A percentile compares a stretch with the other conserved stretches of the same genome.
Conservation (phyloP, 2,888 invertebrate genomes). For the Drosophila multiciliata region DNA sequence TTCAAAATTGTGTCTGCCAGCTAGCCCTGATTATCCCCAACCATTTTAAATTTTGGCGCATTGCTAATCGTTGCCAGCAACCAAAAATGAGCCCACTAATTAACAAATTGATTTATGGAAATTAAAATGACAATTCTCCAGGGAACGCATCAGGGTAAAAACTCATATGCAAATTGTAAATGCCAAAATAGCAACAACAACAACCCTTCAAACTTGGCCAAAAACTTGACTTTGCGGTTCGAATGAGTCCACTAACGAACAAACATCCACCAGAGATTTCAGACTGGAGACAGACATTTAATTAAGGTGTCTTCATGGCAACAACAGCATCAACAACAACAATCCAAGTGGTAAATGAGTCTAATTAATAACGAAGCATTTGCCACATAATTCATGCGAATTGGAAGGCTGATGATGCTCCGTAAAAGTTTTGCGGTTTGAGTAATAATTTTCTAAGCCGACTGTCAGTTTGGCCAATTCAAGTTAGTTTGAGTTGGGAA, state of each 20-base stretch:
- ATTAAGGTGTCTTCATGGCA: conserved; percentile 83
- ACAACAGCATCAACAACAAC: conserved; percentile 56
- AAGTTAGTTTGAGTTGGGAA: conserved; percentile 20
- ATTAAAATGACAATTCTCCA: conserved; percentile 77
- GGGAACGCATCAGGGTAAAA: conserved; percentile 50
- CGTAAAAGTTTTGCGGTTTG: conserved; percentile 33
- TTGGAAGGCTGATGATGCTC: conserved; percentile 39
- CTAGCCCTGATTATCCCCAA: conserved; percentile 14
- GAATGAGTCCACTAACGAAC: conserved; percentile 19
- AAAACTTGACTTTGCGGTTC: conserved; percentile 70
- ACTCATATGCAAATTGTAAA: conserved; percentile 78
- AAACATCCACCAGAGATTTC: conserved; percentile 61
- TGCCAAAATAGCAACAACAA: conserved; percentile 45
- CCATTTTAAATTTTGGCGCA: not conserved
- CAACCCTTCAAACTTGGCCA: conserved; percentile 59
- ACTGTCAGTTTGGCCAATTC: conserved; percentile 44
- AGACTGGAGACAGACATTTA: conserved; percentile 79
- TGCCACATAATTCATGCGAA: conserved; percentile 80
- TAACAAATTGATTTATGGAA: conserved; percentile 84
- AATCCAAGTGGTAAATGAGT: conserved; percentile 80
- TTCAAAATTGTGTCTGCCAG: not conserved
- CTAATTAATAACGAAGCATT: conserved; percentile 85
- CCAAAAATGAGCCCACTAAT: conserved; percentile 76
- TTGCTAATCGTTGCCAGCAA: conserved; percentile 62
- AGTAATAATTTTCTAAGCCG: conserved; percentile 58